Percentiles rank a stretch among this genome's conserved stretches.
Evolutionary conservation across 2,888 invertebrate genomes (phyloP).

Genomic region (Tolmerus cingulatus): DNA sequence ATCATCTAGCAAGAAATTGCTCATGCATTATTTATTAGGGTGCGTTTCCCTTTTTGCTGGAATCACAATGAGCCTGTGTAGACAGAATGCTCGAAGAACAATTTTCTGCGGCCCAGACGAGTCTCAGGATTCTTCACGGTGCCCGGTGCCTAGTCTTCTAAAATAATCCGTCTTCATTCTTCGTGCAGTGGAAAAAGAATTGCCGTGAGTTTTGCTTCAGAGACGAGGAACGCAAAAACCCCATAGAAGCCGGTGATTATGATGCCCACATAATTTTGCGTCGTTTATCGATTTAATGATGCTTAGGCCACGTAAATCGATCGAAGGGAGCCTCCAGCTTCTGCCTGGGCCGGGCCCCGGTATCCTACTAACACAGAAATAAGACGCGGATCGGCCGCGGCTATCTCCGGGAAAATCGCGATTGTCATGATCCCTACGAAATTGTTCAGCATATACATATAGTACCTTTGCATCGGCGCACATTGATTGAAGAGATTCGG

Average conservation of each 20-base stretch:
- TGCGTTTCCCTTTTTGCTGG: slow-evolving; percentile 1
- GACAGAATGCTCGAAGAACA: slow-evolving; percentile 5
- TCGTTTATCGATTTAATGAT: slow-evolving; percentile 42
- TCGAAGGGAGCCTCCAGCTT: background rate
- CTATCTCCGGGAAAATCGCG: slow-evolving; percentile 5
- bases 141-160: background rate
- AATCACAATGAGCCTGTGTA: background rate
- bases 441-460: background rate
- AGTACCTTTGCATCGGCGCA: background rate
- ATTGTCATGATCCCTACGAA: slow-evolving; percentile 13
- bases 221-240: background rate
- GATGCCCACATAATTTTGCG: slow-evolving; percentile 31
- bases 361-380: slow-evolving; percentile 35
- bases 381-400: background rate
- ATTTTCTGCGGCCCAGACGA: background rate
- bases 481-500: slow-evolving; percentile 21
- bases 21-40: slow-evolving; percentile 39
- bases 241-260: slow-evolving; percentile 27
- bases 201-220: background rate
- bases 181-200: background rate
- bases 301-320: background rate
- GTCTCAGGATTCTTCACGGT: background rate
- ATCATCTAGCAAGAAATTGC: slow-evolving; percentile 6
- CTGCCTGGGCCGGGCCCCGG: background rate
- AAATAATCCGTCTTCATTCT: slow-evolving; percentile 1